These are phyloP conservation scores for Myotis planiceps DNA, from an alignment of 2,797 vertebrate genomes.

Conservation along the genomic window DNA sequence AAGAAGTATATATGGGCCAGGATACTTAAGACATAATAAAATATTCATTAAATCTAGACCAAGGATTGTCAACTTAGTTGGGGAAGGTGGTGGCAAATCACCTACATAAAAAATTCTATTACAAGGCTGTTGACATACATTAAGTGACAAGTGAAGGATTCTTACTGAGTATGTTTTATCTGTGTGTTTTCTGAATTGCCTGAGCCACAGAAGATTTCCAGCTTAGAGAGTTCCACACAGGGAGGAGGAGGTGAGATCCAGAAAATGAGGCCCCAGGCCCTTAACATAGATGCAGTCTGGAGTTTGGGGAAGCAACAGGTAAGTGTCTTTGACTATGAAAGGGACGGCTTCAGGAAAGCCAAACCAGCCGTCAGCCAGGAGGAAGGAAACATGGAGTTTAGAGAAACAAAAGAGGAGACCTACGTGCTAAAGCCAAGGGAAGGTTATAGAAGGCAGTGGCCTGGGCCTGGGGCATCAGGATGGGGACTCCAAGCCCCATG, in stretches of 20 bases:
- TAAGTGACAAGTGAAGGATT: background rate
- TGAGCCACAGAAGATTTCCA: background rate
- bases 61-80: background rate
- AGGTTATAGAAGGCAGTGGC: background rate
- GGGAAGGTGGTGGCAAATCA: background rate
- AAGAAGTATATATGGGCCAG: background rate
- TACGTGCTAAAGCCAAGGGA: background rate
- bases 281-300: background rate
- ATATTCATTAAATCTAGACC: background rate
- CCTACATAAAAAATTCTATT: background rate
- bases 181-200: background rate
- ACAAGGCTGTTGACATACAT: background rate
- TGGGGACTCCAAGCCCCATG: background rate
- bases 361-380: background rate
- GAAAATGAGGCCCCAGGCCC: background rate
- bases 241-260: background rate
- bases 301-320: background rate
- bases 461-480: background rate
- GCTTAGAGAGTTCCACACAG: background rate
- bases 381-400: background rate
- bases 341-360: background rate
- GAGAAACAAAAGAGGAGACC: background rate
- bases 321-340: background rate
- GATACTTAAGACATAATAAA: background rate
- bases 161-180: background rate